Conservation (phyloP, 2,113 vertebrate genomes). For the Cyprinodon variegatus region DNA sequence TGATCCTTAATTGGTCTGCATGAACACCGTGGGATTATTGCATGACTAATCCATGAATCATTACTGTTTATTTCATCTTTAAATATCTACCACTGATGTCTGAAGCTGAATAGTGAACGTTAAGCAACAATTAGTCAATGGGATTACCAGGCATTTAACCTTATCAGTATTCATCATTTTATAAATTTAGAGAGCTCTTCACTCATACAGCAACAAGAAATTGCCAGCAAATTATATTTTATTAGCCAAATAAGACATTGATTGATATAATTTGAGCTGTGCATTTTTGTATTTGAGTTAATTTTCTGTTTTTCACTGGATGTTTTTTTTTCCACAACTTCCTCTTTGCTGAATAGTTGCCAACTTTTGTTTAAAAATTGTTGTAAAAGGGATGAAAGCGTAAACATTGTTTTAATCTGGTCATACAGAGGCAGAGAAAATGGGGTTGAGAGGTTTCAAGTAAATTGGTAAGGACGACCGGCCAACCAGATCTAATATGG, state of each 20-base stretch:
- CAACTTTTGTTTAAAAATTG: neutral
- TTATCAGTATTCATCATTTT: constrained; percentile 14
- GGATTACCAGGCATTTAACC: constrained; percentile 5
- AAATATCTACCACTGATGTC: neutral
- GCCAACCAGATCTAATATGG: constrained; percentile 38
- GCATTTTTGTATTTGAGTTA: neutral
- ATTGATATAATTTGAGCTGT: neutral
- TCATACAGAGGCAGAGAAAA: constrained; percentile 3
- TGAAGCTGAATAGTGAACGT: neutral
- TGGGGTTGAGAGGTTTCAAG: constrained; percentile 18
- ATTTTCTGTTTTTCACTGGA: neutral
- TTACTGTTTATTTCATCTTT: neutral
- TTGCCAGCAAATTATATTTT: neutral
- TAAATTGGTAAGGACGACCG: constrained; percentile 46
- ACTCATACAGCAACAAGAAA: constrained; percentile 6
- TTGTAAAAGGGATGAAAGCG: neutral
- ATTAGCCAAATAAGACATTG: neutral
- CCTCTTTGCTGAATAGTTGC: neutral
- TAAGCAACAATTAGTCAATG: neutral
- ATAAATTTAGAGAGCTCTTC: constrained; percentile 9
- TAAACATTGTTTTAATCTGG: constrained; percentile 11
- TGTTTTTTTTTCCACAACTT: neutral
- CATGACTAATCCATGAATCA: constrained; percentile 32
- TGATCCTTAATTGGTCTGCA: constrained; percentile 1
- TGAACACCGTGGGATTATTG: neutral